A percentile compares a stretch with the other conserved stretches of the same genome.
Conservation (phyloP, 1,140 invertebrate species). For the Sycobia sp. region DNA sequence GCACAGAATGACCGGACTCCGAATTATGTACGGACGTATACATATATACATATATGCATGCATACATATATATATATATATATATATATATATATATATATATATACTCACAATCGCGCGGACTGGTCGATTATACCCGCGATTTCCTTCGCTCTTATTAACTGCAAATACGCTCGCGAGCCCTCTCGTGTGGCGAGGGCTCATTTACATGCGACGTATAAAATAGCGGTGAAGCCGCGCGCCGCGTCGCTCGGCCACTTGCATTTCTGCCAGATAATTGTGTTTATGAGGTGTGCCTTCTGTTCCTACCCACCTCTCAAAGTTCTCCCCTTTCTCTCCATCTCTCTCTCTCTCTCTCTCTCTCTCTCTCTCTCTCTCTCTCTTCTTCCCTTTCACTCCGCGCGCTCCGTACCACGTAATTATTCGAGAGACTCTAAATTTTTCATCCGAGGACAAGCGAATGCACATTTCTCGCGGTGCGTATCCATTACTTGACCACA, state of each 20-base stretch:
- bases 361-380: neutral
- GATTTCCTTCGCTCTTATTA: constrained; percentile 36
- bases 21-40: constrained; percentile 22
- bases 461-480: too few species aligned
- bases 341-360: constrained; percentile 4
- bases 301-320: neutral
- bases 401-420: neutral
- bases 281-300: constrained; percentile 31
- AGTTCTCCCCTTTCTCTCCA: neutral
- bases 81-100: constrained; percentile 8
- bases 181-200: constrained; percentile 18
- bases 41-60: neutral
- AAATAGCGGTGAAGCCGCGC: constrained; percentile 8
- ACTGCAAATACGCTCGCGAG: constrained; percentile 33
- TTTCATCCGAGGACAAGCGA: too few species aligned
- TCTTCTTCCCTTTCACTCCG: neutral
- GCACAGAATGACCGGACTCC: constrained; percentile 1
- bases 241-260: constrained; percentile 10
- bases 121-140: too few species aligned
- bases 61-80: constrained; percentile 4
- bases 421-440: constrained; percentile 25
- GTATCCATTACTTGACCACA: too few species aligned
- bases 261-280: constrained; percentile 34
- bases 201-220: constrained; percentile 34
- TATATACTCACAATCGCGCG: neutral